Evolutionary conservation across 92 coral and sea anemone genomes (phyloP).

Genomic region (Epizoanthus scotinus): DNA sequence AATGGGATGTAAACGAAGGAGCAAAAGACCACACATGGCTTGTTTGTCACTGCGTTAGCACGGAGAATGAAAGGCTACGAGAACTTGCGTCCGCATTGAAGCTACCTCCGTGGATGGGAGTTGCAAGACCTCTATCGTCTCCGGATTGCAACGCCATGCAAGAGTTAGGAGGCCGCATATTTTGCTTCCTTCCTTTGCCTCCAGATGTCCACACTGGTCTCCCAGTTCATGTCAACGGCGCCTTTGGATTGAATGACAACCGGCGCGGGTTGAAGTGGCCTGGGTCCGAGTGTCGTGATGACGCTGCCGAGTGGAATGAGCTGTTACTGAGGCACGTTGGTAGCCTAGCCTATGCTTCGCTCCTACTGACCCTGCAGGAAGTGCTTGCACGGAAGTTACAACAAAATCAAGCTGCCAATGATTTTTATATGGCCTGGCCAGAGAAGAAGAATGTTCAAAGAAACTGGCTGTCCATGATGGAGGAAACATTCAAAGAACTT

Average conservation of each 20-base stretch:
- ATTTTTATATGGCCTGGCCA: conserved; percentile 14
- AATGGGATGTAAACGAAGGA: neutral
- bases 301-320: conserved; percentile 54
- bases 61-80: conserved; percentile 21
- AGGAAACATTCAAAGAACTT: conserved; percentile 23
- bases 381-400: neutral
- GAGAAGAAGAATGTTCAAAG: conserved; percentile 18
- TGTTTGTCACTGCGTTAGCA: conserved; percentile 32
- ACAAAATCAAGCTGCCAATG: neutral
- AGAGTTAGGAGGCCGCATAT: conserved; percentile 28
- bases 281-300: conserved; percentile 44
- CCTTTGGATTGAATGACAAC: conserved; percentile 49
- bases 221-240: conserved; percentile 46
- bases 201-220: conserved; percentile 50
- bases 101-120: conserved; percentile 45
- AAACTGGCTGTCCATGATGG: conserved; percentile 46
- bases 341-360: conserved; percentile 19
- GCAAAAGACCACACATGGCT: conserved; percentile 5
- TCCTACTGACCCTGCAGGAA: neutral
- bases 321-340: conserved; percentile 42
- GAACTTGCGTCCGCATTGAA: conserved; percentile 22
- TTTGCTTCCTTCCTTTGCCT: conserved; percentile 42
- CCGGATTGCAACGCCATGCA: conserved; percentile 4
- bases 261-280: conserved; percentile 48
- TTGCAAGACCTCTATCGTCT: conserved; percentile 29